These are phyloP conservation scores for Malurus elegans DNA, from an alignment of 2,113 vertebrate species.

Conservation along the genomic window DNA sequence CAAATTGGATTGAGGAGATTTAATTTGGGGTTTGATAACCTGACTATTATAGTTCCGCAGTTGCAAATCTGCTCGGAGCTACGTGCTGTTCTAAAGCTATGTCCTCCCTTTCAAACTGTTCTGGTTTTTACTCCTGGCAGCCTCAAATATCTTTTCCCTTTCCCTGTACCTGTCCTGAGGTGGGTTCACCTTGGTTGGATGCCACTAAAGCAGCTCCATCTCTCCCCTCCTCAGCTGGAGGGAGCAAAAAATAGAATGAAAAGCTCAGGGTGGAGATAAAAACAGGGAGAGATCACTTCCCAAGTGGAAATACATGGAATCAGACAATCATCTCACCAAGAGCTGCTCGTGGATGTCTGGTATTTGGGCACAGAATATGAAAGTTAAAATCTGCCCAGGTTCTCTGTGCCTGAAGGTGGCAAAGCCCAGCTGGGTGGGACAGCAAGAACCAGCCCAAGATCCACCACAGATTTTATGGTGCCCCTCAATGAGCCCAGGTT, in stretches of 20 bases:
- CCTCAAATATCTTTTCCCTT: background rate
- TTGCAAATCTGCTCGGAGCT: background rate
- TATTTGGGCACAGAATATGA: background rate
- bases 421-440: background rate
- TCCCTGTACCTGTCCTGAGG: background rate
- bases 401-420: background rate
- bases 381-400: background rate
- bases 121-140: background rate
- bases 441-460: background rate
- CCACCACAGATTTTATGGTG: background rate
- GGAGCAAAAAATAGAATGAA: background rate
- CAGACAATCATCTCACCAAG: background rate
- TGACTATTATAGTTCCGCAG: background rate
- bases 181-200: background rate
- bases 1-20: constrained; percentile 8
- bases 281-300: background rate
- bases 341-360: background rate
- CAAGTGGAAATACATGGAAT: background rate
- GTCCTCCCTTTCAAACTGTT: background rate
- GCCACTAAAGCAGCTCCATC: background rate
- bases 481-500: background rate
- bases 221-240: background rate
- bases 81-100: background rate
- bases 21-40: constrained; percentile 30
- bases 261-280: background rate